Conservation (phyloP, 2,888 invertebrate species). For the Andrena haemorrhoa region DNA sequence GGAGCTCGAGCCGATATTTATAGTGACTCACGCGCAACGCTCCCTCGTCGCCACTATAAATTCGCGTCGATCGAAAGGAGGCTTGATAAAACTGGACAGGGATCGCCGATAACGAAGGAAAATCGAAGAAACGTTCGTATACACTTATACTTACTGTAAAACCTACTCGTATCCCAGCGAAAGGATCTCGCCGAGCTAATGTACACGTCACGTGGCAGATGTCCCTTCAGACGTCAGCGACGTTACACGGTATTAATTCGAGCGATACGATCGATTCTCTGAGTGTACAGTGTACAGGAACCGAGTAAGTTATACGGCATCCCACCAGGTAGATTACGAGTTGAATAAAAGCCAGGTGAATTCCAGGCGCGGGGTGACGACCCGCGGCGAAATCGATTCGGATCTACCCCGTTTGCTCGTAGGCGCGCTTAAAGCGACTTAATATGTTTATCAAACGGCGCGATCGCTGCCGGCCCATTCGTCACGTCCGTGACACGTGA, state of each 20-base stretch:
- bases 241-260: slow-evolving; percentile 62
- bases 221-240: slow-evolving; percentile 15
- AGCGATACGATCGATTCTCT: slow-evolving; percentile 53
- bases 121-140: neutral
- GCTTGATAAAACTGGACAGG: slow-evolving; percentile 16
- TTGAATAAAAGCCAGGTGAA: slow-evolving; percentile 54
- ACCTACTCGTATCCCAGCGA: neutral
- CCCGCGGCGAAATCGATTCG: slow-evolving; percentile 68
- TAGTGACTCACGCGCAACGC: slow-evolving; percentile 52
- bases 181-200: slow-evolving; percentile 25
- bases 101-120: slow-evolving; percentile 2
- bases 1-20: slow-evolving; percentile 57
- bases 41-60: slow-evolving; percentile 51
- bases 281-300: slow-evolving; percentile 18
- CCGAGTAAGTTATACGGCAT: slow-evolving; percentile 41
- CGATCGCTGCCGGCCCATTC: slow-evolving; percentile 65
- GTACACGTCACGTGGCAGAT: slow-evolving; percentile 35
- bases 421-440: slow-evolving; percentile 66
- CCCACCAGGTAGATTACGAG: slow-evolving; percentile 55
- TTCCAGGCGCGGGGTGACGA: slow-evolving; percentile 44
- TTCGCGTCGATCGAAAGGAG: slow-evolving; percentile 52
- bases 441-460: slow-evolving; percentile 69
- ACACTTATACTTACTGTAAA: too few species aligned
- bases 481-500: slow-evolving; percentile 65
- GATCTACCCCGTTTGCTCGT: slow-evolving; percentile 57